phyloP scores from a whole-genome alignment of 2,797 vertebrate species.

The Urosaurus nigricauda region DNA sequence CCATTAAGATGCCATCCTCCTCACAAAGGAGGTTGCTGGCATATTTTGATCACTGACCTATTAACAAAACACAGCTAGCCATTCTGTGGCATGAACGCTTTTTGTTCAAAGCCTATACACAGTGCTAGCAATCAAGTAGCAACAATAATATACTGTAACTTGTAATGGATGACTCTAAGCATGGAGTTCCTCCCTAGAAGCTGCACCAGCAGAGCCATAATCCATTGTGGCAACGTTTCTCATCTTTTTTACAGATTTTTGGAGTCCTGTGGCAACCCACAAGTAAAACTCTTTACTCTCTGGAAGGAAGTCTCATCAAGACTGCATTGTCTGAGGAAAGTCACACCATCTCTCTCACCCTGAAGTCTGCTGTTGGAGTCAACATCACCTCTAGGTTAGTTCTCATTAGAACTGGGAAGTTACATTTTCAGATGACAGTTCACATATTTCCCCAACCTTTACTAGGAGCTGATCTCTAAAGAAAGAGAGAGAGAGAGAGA shows the following conservation, averaged over 20 bases:
- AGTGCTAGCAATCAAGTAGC: not conserved
- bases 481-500: too few relatives aligned
- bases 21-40: not conserved
- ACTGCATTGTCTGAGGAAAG: conserved; percentile 67
- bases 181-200: not conserved
- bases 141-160: not conserved
- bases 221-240: not conserved
- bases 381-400: conserved; percentile 72
- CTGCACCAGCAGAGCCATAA: not conserved
- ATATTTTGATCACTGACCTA: not conserved
- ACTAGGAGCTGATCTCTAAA: too few relatives aligned
- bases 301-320: conserved; percentile 64
- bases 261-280: conserved; percentile 67
- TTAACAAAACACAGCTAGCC: not conserved
- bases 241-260: conserved; percentile 67
- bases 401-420: not conserved
- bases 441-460: not conserved
- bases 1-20: not conserved
- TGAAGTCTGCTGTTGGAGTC: conserved; percentile 60
- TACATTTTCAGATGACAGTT: not conserved
- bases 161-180: not conserved
- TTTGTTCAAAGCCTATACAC: not conserved
- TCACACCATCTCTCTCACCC: conserved; percentile 52
- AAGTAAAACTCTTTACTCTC: conserved; percentile 61
- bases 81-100: not conserved